Evolutionary conservation across 1,140 invertebrate genomes (phyloP).

Genomic region (Solen grandis): DNA sequence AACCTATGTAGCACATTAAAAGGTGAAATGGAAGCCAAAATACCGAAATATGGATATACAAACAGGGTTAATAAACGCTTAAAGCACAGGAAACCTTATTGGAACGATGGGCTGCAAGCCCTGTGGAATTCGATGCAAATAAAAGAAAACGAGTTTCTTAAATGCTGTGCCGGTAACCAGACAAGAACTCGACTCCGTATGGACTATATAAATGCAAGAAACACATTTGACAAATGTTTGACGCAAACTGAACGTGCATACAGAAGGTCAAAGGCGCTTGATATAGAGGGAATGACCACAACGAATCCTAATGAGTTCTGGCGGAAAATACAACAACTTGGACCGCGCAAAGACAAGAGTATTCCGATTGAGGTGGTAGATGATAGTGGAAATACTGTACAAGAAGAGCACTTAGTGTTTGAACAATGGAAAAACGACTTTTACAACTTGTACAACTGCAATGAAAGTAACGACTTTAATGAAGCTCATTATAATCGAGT

Average conservation of each 20-base stretch:
- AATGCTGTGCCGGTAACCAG: not conserved
- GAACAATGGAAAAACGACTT: slow-evolving; percentile 38
- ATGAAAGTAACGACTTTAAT: slow-evolving; percentile 25
- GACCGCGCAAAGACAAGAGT: slow-evolving; percentile 7
- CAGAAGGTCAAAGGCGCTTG: not conserved
- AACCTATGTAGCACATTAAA: slow-evolving; percentile 5
- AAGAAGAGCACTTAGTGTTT: not conserved
- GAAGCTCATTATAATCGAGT: slow-evolving; percentile 28
- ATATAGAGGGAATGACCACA: slow-evolving; percentile 43
- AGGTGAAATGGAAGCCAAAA: slow-evolving; percentile 14
- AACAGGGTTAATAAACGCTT: not conserved
- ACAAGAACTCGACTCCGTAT: not conserved
- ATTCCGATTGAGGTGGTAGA: slow-evolving; percentile 13
- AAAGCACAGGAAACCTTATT: not conserved
- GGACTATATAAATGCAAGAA: slow-evolving; percentile 4
- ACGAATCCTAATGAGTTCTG: slow-evolving; percentile 44
- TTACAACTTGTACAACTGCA: slow-evolving; percentile 27
- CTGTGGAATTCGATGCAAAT: slow-evolving; percentile 22
- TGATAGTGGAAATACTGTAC: slow-evolving; percentile 4
- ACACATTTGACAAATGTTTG: slow-evolving; percentile 25
- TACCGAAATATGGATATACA: not conserved
- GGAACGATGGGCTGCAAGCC: slow-evolving; percentile 9
- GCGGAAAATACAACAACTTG: slow-evolving; percentile 6
- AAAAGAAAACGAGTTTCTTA: slow-evolving; percentile 13
- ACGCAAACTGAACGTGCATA: slow-evolving; percentile 11